Percentiles rank a stretch among this genome's conserved stretches.
These are phyloP conservation scores for Gastracanthus pulcherrimus DNA, from an alignment of 2,888 invertebrate genomes.

Conservation along the genomic window DNA sequence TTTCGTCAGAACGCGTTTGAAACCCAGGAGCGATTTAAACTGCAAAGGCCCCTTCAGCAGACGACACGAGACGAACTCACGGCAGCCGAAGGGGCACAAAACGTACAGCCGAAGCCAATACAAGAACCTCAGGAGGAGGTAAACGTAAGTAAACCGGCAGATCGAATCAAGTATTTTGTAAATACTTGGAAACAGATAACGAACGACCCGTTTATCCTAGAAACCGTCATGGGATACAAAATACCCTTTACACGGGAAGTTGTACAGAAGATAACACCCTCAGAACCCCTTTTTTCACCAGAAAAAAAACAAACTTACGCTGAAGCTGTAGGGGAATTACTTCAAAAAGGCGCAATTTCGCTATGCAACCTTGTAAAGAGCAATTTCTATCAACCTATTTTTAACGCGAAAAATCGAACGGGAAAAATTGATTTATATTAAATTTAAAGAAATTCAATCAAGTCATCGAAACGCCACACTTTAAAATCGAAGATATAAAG, in stretches of 20 bases:
- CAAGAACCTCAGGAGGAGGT: neutral
- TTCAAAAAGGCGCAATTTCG: neutral
- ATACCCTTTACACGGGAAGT: too few relatives aligned
- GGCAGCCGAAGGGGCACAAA: too few relatives aligned
- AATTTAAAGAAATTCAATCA: conserved; percentile 10
- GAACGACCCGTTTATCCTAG: too few relatives aligned
- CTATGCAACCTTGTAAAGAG: neutral
- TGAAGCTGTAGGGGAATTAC: neutral
- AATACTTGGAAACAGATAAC: too few relatives aligned
- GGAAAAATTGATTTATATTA: conserved; percentile 38
- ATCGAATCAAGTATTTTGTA: too few relatives aligned
- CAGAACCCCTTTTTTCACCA: neutral
- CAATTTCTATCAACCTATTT: conserved; percentile 43
- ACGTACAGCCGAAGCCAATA: neutral
- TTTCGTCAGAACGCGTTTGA: too few relatives aligned
- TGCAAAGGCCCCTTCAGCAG: too few relatives aligned
- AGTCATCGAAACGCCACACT: neutral
- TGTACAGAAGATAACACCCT: neutral
- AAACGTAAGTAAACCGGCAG: too few relatives aligned
- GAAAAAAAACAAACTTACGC: neutral
- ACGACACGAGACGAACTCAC: too few relatives aligned
- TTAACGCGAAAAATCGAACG: conserved; percentile 33
- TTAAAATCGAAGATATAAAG: neutral
- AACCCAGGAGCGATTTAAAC: too few relatives aligned
- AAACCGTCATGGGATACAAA: too few relatives aligned